A percentile compares a stretch with the other conserved stretches of the same genome.
These are phyloP conservation scores for Pseudoips prasinana DNA, from an alignment of 2,888 invertebrate genomes.

Conservation along the genomic window DNA sequence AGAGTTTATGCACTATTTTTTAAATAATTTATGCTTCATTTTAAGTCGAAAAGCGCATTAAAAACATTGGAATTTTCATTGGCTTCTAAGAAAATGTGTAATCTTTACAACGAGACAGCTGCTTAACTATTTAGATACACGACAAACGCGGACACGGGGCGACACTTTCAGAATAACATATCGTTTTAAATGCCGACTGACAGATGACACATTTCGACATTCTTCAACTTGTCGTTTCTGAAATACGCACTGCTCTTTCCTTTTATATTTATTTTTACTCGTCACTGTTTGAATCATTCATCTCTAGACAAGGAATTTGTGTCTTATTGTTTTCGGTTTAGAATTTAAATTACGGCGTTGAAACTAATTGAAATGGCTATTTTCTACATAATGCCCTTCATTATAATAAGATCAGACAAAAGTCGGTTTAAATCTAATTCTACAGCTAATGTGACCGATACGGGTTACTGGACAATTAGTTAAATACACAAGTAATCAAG, in stretches of 20 bases:
- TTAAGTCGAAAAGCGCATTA: constrained; percentile 40
- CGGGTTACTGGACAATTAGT: constrained; percentile 52
- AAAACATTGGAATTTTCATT: constrained; percentile 60
- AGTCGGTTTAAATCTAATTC: constrained; percentile 51
- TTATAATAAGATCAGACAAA: constrained; percentile 64
- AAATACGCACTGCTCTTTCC: constrained; percentile 60
- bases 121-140: constrained; percentile 71
- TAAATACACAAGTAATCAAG: constrained; percentile 18
- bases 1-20: constrained; percentile 31
- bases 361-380: constrained; percentile 23
- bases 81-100: constrained; percentile 57
- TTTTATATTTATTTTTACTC: constrained; percentile 66
- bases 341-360: constrained; percentile 27
- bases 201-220: constrained; percentile 82
- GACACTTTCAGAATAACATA: constrained; percentile 76
- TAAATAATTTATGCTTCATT: constrained; percentile 43
- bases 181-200: constrained; percentile 80
- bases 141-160: constrained; percentile 53
- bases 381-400: constrained; percentile 45
- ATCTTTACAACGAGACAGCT: constrained; percentile 68
- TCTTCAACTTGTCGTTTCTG: constrained; percentile 80
- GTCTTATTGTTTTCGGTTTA: constrained; percentile 36
- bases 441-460: constrained; percentile 47
- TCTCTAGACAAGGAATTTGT: constrained; percentile 27
- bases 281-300: constrained; percentile 43